Conservation (phyloP, 1,140 invertebrate genomes). For the Tetramorium parvispinum region DNA sequence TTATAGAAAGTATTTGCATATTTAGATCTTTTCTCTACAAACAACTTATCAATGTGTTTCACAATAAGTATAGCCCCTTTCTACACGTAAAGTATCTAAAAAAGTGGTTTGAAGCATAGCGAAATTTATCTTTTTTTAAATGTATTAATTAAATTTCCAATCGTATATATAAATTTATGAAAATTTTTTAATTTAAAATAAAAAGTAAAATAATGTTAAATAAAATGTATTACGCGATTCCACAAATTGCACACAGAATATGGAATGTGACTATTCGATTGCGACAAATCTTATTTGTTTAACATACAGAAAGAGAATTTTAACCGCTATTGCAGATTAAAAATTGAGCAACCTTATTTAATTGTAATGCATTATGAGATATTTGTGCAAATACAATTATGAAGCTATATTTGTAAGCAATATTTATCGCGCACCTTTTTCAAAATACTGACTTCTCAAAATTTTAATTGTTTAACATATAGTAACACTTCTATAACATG, state of each 20-base stretch:
- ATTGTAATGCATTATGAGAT: neutral
- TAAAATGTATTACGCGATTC: neutral
- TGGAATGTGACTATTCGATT: neutral
- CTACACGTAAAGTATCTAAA: neutral
- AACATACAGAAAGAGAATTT: neutral
- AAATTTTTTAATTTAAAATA: neutral
- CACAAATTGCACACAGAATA: neutral
- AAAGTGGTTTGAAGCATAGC: neutral
- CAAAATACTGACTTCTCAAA: neutral
- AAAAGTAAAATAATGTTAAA: neutral
- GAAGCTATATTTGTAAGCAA: neutral
- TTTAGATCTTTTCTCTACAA: neutral
- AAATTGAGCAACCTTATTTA: neutral
- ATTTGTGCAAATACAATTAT: neutral
- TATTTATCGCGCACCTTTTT: neutral
- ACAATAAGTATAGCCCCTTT: neutral
- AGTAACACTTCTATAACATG: too few species aligned
- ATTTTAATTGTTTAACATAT: neutral
- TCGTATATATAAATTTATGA: neutral
- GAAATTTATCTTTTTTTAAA: neutral
- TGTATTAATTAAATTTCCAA: neutral
- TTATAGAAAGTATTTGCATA: slow-evolving; percentile 47
- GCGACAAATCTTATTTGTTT: neutral
- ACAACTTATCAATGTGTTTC: neutral
- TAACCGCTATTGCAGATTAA: neutral